phyloP scores from a whole-genome alignment of 35 echinoderm and acorn worm species.

The Anneissia japonica region DNA sequence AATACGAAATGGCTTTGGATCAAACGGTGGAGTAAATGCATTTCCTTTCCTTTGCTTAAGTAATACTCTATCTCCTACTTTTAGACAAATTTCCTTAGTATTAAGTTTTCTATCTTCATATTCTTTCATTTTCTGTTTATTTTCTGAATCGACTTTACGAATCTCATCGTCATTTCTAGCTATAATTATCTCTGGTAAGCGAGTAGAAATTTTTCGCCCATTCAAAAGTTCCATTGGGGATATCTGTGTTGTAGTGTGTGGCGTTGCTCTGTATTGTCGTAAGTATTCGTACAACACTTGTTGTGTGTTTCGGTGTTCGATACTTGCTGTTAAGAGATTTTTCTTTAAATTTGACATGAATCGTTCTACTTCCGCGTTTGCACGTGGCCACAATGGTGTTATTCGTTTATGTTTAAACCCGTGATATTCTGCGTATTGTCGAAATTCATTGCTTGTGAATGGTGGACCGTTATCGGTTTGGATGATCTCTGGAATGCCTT shows the following conservation, averaged over 20 bases:
- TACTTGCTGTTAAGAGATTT: constrained; percentile 17
- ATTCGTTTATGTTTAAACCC: constrained; percentile 36
- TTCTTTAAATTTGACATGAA: constrained; percentile 48
- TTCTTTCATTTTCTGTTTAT: constrained; percentile 18
- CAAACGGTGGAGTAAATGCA: too few relatives aligned
- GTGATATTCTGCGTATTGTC: constrained; percentile 22
- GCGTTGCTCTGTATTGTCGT: constrained; percentile 49
- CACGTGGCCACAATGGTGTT: constrained; percentile 44
- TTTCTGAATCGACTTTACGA: not conserved
- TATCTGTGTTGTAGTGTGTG: constrained; percentile 49
- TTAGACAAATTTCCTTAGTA: too few relatives aligned
- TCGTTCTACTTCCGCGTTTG: constrained; percentile 47
- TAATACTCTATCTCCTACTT: too few relatives aligned
- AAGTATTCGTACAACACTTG: constrained; percentile 48
- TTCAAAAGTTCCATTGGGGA: constrained; percentile 25
- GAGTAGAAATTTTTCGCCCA: constrained; percentile 17
- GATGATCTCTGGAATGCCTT: constrained; percentile 49
- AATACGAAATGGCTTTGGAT: too few relatives aligned
- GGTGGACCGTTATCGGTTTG: constrained; percentile 57
- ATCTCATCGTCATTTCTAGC: not conserved
- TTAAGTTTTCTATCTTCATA: too few relatives aligned
- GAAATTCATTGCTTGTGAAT: constrained; percentile 53
- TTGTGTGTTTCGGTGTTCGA: constrained; percentile 23
- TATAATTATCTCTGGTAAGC: not conserved
- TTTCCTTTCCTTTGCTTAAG: too few relatives aligned